Conservation (phyloP, 2,113 vertebrate genomes). For the Pituophis catenifer region DNA sequence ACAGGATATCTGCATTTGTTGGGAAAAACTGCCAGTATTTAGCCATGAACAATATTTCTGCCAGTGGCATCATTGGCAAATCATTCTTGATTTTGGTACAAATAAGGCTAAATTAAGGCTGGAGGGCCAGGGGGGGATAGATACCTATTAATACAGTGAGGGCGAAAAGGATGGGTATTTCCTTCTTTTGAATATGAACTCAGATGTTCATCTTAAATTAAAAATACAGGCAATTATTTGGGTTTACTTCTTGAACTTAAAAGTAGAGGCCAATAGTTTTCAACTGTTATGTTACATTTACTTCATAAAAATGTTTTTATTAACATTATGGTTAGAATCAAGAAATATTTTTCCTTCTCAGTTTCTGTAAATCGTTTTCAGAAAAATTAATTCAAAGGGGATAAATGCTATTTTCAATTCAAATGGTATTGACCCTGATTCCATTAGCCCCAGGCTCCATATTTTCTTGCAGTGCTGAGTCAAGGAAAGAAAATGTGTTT, state of each 20-base stretch:
- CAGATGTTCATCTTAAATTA: background rate
- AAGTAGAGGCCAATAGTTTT: background rate
- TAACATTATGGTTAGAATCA: background rate
- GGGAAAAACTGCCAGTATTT: background rate
- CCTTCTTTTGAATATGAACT: background rate
- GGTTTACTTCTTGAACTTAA: background rate
- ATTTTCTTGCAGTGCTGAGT: slow-evolving; percentile 25
- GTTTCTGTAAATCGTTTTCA: background rate
- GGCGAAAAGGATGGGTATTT: background rate
- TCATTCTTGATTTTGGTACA: background rate
- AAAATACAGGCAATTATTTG: background rate
- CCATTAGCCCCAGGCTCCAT: background rate
- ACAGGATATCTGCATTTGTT: background rate
- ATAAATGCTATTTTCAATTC: slow-evolving; percentile 15
- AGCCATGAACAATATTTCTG: background rate
- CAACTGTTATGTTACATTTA: background rate
- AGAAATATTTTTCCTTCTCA: background rate
- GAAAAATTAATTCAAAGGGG: slow-evolving; percentile 8
- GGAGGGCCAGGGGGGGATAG: background rate
- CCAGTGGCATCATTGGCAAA: background rate
- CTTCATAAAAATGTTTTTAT: slow-evolving; percentile 11
- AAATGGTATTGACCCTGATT: slow-evolving; percentile 7
- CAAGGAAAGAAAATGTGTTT: slow-evolving; percentile 18
- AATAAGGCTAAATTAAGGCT: background rate
- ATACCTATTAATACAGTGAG: too few species aligned